phyloP scores from a whole-genome alignment of 2,888 invertebrate species.

The Fragum sueziense region DNA sequence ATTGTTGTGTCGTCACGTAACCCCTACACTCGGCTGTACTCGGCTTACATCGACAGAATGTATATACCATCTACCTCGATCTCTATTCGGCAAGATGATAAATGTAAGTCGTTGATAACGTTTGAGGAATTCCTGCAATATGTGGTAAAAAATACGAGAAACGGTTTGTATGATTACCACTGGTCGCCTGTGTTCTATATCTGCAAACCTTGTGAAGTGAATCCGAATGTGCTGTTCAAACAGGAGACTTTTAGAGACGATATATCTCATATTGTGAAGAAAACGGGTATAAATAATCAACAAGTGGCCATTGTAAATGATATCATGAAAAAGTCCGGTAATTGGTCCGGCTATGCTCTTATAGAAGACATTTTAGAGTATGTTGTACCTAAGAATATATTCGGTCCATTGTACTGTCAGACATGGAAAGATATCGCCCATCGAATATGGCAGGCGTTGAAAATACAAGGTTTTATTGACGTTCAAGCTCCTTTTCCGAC shows the following conservation, averaged over 20 bases:
- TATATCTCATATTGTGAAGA: background rate
- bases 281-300: background rate
- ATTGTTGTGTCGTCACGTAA: conserved; percentile 14
- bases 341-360: background rate
- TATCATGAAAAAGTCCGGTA: background rate
- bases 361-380: conserved; percentile 9
- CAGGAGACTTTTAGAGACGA: background rate
- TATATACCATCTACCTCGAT: conserved; percentile 11
- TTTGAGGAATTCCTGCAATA: conserved; percentile 24
- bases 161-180: conserved; percentile 15
- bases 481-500: conserved; percentile 24
- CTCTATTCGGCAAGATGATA: background rate
- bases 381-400: background rate
- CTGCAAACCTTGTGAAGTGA: conserved; percentile 5
- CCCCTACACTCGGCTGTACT: conserved; percentile 20
- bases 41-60: conserved; percentile 25
- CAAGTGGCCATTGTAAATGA: background rate
- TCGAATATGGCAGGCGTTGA: conserved; percentile 23
- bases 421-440: conserved; percentile 18
- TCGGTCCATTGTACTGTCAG: background rate
- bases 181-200: conserved; percentile 25
- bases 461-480: conserved; percentile 29
- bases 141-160: conserved; percentile 2
- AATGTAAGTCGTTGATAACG: conserved; percentile 10
- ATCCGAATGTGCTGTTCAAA: conserved; percentile 8